Evolutionary conservation across 2,113 vertebrate species (phyloP).

Genomic region (Crotophaga sulcirostris): DNA sequence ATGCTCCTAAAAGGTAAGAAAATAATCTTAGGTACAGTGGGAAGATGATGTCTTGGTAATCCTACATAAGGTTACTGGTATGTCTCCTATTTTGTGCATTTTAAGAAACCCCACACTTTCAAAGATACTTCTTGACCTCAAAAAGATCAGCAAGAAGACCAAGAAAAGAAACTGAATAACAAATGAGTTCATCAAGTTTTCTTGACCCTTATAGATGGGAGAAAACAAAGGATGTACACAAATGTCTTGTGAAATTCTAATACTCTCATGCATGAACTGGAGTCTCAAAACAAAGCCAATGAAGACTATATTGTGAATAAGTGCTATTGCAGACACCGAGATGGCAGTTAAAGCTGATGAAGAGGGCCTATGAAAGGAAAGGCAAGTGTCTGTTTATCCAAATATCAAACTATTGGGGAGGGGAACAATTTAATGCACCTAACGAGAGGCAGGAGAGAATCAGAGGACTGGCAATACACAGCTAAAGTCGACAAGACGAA

Average conservation of each 20-base stretch:
- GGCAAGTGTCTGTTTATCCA: fast-evolving
- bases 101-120: background rate
- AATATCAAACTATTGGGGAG: fast-evolving
- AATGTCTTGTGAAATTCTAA: background rate
- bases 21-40: background rate
- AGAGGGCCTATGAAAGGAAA: fast-evolving
- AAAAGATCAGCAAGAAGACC: background rate
- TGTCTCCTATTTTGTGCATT: background rate
- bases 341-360: background rate
- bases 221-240: background rate
- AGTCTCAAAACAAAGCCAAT: background rate
- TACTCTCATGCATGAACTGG: background rate
- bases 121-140: background rate
- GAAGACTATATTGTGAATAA: background rate
- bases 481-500: background rate
- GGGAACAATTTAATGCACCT: background rate
- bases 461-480: background rate
- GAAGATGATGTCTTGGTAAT: background rate
- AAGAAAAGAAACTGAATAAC: background rate
- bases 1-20: conserved; percentile 18
- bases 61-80: background rate
- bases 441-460: background rate
- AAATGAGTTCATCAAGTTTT: background rate
- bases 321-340: fast-evolving
- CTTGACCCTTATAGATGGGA: background rate